A percentile compares a stretch with the other conserved stretches of the same genome.
Conservation (phyloP, 2,888 invertebrate species). For the Drosophila longiperda region DNA sequence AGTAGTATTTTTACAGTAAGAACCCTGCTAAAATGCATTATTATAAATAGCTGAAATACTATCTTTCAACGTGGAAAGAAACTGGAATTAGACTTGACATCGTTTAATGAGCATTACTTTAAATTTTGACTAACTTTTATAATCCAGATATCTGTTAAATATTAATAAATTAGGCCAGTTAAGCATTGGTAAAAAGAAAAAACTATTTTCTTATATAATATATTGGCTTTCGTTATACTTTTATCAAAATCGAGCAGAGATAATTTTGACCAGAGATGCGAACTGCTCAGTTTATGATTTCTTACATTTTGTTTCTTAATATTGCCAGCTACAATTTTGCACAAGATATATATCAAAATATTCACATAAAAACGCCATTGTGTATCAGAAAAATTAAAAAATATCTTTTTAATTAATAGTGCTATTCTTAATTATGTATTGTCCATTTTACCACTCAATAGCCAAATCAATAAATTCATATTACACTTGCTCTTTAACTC, state of each 20-base stretch:
- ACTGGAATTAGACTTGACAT: not conserved
- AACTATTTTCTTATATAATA: not conserved
- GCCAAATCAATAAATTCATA: slow-evolving; percentile 67
- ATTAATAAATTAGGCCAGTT: not conserved
- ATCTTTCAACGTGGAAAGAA: not conserved
- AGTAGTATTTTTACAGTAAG: not conserved
- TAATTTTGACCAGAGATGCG: not conserved
- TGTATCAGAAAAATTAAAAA: not conserved
- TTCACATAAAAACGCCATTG: not conserved
- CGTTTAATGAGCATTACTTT: not conserved
- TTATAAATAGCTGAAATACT: not conserved
- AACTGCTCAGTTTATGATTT: not conserved
- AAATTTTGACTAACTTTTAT: not conserved
- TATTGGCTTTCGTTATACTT: not conserved
- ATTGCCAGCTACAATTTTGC: not conserved
- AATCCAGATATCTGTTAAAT: not conserved
- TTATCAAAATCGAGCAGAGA: not conserved
- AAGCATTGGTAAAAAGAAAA: not conserved
- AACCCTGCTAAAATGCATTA: not conserved
- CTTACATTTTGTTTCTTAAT: not conserved
- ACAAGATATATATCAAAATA: not conserved
- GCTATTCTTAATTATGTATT: slow-evolving; percentile 10
- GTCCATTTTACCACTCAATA: slow-evolving; percentile 54
- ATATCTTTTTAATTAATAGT: not conserved
- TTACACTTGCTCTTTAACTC: slow-evolving; percentile 61